These are phyloP conservation scores for Drosophila novamexicana DNA, from an alignment of 1,140 invertebrate species.

Conservation along the genomic window DNA sequence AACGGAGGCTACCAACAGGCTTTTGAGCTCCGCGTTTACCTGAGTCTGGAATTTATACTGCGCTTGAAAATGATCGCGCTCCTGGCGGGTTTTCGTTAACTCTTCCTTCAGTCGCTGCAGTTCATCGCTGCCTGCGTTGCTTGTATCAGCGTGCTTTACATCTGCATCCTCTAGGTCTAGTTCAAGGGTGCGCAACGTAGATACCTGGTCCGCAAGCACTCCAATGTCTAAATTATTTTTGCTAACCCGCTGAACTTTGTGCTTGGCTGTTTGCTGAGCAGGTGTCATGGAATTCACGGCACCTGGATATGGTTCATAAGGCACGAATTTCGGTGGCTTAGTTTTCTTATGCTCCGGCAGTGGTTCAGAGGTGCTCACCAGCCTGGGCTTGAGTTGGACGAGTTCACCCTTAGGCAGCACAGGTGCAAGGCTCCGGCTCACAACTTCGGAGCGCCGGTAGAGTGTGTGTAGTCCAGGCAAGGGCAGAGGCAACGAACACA, in stretches of 20 bases:
- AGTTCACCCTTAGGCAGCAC: constrained; percentile 75
- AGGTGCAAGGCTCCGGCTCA: constrained; percentile 63
- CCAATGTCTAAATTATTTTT: constrained; percentile 89
- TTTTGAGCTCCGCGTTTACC: constrained; percentile 97
- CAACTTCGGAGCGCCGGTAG: constrained; percentile 63
- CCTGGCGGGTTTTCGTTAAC: constrained; percentile 85
- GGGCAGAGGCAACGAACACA: constrained; percentile 23
- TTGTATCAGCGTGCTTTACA: constrained; percentile 1
- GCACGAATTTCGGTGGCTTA: constrained; percentile 93
- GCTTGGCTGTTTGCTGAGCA: constrained; percentile 30
- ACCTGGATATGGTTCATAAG: constrained; percentile 94
- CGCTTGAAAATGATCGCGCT: constrained; percentile 88
- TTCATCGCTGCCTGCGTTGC: constrained; percentile 30
- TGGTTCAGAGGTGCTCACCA: constrained; percentile 42
- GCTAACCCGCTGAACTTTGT: constrained; percentile 63
- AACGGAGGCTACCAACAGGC: constrained; percentile 95
- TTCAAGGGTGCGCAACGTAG: constrained; percentile 87
- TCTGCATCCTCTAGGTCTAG: constrained; percentile 50
- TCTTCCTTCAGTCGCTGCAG: constrained; percentile 63
- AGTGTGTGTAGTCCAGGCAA: constrained; percentile 72
- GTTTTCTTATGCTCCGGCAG: constrained; percentile 85
- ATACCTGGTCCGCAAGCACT: constrained; percentile 88
- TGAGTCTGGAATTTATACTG: constrained; percentile 90
- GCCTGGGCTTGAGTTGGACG: constrained; percentile 66
- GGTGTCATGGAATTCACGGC: constrained; percentile 91